These are phyloP conservation scores for Rhynchonema sp. DNA, from an alignment of 2,888 invertebrate species.

Conservation along the genomic window DNA sequence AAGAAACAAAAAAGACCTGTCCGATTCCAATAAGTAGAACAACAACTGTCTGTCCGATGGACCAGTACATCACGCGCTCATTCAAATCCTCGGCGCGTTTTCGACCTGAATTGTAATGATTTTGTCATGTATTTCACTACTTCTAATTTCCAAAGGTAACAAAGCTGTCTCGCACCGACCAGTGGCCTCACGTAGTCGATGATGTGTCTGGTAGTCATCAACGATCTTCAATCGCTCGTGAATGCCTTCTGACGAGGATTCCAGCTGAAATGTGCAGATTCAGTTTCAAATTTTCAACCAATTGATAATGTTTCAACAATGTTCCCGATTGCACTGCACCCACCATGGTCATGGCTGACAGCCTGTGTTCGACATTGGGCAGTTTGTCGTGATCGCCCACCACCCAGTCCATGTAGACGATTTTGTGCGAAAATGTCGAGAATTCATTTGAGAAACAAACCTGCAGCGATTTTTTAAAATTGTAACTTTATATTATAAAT, in stretches of 20 bases:
- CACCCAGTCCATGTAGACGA: slow-evolving; percentile 93
- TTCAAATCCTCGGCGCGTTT: slow-evolving; percentile 90
- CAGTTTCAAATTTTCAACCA: not conserved
- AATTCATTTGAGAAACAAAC: slow-evolving; percentile 97
- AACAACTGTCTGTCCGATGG: slow-evolving; percentile 62
- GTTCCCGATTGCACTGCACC: no score
- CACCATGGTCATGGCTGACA: slow-evolving; percentile 64
- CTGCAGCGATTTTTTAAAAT: no score
- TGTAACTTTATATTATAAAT: no score
- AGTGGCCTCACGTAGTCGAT: slow-evolving; percentile 77
- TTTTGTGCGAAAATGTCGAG: slow-evolving; percentile 92
- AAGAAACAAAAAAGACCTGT: no score
- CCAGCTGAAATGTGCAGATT: slow-evolving; percentile 45
- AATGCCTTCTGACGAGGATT: slow-evolving; percentile 67
- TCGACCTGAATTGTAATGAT: no score
- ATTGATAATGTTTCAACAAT: not conserved
- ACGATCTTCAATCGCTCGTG: slow-evolving; percentile 70
- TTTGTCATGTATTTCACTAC: no score
- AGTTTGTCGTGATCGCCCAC: slow-evolving; percentile 86
- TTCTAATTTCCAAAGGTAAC: no score
- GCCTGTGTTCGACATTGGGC: slow-evolving; percentile 57
- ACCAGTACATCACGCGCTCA: slow-evolving; percentile 81
- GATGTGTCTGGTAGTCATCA: slow-evolving; percentile 89
- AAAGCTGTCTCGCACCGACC: no score
- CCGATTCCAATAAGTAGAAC: slow-evolving; percentile 65